A percentile compares a stretch with the other conserved stretches of the same genome.
Conservation (phyloP, 2,113 vertebrate species). For the Syngnathoides biaculeatus region DNA sequence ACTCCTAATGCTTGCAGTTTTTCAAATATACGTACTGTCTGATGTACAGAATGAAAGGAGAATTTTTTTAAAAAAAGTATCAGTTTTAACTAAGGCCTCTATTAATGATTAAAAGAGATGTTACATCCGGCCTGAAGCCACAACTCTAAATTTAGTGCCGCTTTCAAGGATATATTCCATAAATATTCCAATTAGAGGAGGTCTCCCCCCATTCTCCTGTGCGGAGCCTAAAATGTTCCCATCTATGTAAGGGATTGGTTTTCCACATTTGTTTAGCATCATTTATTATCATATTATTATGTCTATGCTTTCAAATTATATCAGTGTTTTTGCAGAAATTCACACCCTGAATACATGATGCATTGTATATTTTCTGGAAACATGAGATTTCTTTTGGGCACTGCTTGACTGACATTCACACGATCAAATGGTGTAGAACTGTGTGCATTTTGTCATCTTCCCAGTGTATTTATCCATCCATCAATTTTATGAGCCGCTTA, state of each 20-base stretch:
- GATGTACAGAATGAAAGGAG: slow-evolving; percentile 10
- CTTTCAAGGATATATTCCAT: slow-evolving; percentile 9
- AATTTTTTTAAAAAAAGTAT: slow-evolving; percentile 23
- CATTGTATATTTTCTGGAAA: neutral
- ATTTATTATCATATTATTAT: neutral
- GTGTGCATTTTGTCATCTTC: slow-evolving; percentile 10
- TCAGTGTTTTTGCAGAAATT: neutral
- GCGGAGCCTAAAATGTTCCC: neutral
- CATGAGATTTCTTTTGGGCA: slow-evolving; percentile 6
- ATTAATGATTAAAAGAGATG: slow-evolving; percentile 13
- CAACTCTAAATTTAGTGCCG: neutral
- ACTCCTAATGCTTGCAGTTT: slow-evolving; percentile 11
- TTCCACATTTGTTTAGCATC: neutral
- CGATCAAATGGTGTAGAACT: slow-evolving; percentile 4
- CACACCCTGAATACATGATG: neutral
- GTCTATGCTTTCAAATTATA: neutral
- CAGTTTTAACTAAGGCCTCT: slow-evolving; percentile 5
- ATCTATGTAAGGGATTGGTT: neutral
- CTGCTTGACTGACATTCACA: slow-evolving; percentile 17
- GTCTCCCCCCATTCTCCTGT: neutral
- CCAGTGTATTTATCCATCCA: neutral
- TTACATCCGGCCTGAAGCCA: slow-evolving; percentile 16
- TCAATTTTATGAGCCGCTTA: too few relatives aligned
- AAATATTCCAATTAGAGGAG: slow-evolving; percentile 8
- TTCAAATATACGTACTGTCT: slow-evolving; percentile 17